Conservation (phyloP, 2,797 vertebrate species). For the Enteromius trimaculatus region DNA sequence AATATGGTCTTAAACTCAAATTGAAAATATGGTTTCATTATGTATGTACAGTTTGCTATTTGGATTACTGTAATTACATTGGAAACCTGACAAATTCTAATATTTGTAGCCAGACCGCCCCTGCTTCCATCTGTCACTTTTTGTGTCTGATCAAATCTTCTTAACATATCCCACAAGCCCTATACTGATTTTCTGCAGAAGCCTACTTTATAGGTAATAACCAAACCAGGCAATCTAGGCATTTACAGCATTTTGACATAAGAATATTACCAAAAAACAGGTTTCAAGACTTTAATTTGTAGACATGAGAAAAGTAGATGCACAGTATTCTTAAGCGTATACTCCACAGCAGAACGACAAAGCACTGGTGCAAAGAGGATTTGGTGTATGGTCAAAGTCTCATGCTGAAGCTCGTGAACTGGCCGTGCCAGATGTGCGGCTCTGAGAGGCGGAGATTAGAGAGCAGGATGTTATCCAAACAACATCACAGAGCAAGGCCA, state of each 20-base stretch:
- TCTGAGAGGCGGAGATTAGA: conserved; percentile 51
- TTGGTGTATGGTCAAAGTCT: conserved; percentile 42
- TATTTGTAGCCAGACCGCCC: not conserved
- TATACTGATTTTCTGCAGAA: not conserved
- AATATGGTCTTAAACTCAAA: not conserved
- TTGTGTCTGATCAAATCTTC: not conserved
- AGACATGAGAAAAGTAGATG: not conserved
- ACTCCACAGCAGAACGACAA: not conserved
- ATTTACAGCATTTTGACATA: not conserved
- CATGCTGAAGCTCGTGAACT: conserved; percentile 16
- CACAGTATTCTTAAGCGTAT: not conserved
- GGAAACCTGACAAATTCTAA: not conserved
- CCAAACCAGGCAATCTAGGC: not conserved
- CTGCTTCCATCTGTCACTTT: conserved; percentile 5
- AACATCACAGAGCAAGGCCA: conserved; percentile 39
- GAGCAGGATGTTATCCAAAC: conserved; percentile 56
- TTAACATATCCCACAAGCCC: not conserved
- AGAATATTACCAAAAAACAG: not conserved
- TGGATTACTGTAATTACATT: not conserved
- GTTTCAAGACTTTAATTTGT: not conserved
- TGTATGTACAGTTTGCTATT: not conserved
- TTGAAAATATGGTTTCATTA: not conserved
- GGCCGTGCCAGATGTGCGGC: conserved; percentile 58
- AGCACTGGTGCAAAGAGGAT: conserved; percentile 56
- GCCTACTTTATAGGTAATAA: not conserved